Conservation (phyloP, 92 coral and sea anemone species). For the Parazoanthus atlanticus region DNA sequence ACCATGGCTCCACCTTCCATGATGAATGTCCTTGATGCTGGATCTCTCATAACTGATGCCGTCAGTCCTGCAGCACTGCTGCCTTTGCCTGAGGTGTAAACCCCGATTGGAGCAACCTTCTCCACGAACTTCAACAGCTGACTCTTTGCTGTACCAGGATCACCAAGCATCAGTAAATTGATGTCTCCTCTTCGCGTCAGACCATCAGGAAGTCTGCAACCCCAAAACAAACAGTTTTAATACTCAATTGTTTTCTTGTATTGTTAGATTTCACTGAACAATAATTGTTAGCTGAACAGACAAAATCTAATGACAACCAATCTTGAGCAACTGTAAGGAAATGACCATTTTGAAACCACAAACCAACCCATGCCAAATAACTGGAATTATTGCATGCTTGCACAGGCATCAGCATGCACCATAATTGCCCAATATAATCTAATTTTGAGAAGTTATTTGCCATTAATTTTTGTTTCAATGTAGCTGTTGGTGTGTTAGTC, state of each 20-base stretch:
- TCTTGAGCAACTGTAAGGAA: too few relatives aligned
- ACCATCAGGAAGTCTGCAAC: conserved; percentile 92
- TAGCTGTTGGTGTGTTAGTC: too few relatives aligned
- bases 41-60: conserved; percentile 98
- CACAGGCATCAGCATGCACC: too few relatives aligned
- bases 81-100: conserved; percentile 97
- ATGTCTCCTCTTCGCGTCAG: conserved; percentile 98
- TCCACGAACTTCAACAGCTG: conserved; percentile 97
- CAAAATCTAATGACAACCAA: too few relatives aligned
- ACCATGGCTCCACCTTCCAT: conserved; percentile 99
- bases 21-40: conserved; percentile 92
- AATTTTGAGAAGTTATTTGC: too few relatives aligned
- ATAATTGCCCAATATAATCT: too few relatives aligned
- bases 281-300: too few relatives aligned
- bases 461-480: too few relatives aligned
- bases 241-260: neutral
- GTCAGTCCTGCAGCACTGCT: conserved; percentile 99
- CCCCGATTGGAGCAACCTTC: conserved; percentile 95
- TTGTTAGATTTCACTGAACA: too few relatives aligned
- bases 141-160: conserved; percentile 99
- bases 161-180: conserved; percentile 91
- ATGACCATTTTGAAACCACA: too few relatives aligned
- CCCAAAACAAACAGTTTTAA: neutral
- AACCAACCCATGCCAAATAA: too few relatives aligned
- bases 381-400: too few relatives aligned